Evolutionary conservation across 2,888 invertebrate species (phyloP), one percentile per base, ranked within the genome.

Genomic region (Cataglyphis cursor): DNA sequence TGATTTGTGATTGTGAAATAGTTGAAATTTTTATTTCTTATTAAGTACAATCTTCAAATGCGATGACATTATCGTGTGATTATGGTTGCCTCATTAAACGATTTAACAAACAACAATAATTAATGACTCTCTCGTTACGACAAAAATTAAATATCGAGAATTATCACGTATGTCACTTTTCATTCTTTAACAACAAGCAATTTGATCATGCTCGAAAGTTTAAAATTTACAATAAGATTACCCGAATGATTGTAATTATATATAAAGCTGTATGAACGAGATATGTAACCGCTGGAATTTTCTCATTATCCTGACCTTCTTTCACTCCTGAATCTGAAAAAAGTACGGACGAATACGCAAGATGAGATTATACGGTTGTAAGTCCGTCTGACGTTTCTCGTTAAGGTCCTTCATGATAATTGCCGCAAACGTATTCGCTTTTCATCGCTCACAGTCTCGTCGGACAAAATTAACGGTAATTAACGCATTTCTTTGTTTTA

Each of bases 401-500:
- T 87, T 78, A 86, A 73, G 73, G 59, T 75, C 44, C 24, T 15
- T 21, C 54, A 48, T 65, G 82, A 51, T 85, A 82, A 82, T 82
- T 82, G 82, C 70, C 44, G 24, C 35, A 62, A 73, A 74, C 74
- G 82, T 68, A 64, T 74, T 78, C 78, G 61, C 62, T 85, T 65
- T 82, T 61, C 85, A 66, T 85, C 61, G 62, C 24, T 70, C 54
- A 31, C 28, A 62, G 54, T 41, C 38, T 28, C 41, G 48, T 48
- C 51, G 61, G 38, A 41, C 72, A 31, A 68, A 86, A 85, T 86
- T 82, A 85, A 80, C 82, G 65, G 80, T 82, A 86, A 86, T 86
- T 86, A 85, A 86, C 85, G 74, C 66, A 68, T 81, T 54, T 80
- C 73, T 80, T 75, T 62, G 48, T 18, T 65, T 51, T 54, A 51